phyloP scores from a whole-genome alignment of 2,888 invertebrate genomes.

The Tortrix viridana region DNA sequence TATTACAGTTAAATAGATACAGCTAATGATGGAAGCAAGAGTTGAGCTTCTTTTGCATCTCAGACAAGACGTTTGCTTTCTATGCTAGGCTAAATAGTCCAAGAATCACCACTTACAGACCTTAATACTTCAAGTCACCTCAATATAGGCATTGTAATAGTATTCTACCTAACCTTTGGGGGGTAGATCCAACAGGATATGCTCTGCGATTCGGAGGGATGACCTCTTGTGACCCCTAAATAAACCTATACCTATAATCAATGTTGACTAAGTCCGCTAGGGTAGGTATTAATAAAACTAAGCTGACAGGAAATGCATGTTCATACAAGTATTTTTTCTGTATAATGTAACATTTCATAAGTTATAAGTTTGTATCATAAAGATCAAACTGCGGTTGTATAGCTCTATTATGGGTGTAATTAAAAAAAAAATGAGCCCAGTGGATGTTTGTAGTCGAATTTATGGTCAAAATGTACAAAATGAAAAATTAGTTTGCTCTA shows the following conservation, averaged over 20 bases:
- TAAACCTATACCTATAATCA: slow-evolving; percentile 23
- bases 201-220: slow-evolving; percentile 6
- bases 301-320: too few species aligned
- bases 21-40: too few species aligned
- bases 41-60: too few species aligned
- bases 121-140: slow-evolving; percentile 1
- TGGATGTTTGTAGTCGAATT: slow-evolving; percentile 43
- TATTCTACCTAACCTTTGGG: background rate
- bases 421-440: background rate
- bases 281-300: slow-evolving; percentile 4
- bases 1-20: too few species aligned
- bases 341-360: too few species aligned
- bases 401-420: too few species aligned
- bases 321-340: too few species aligned
- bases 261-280: slow-evolving; percentile 3
- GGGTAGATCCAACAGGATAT: background rate
- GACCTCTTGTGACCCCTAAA: slow-evolving; percentile 28
- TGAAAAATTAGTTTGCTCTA: slow-evolving; percentile 43
- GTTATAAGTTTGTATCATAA: too few species aligned
- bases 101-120: background rate
- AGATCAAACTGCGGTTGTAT: too few species aligned
- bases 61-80: too few species aligned
- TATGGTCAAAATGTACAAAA: slow-evolving; percentile 47
- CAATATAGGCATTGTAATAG: slow-evolving; percentile 3
- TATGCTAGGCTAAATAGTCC: too few species aligned